Base-by-base conservation (phyloP, 2,888 invertebrate species). In the Tetragonula carbonaria region DNA sequence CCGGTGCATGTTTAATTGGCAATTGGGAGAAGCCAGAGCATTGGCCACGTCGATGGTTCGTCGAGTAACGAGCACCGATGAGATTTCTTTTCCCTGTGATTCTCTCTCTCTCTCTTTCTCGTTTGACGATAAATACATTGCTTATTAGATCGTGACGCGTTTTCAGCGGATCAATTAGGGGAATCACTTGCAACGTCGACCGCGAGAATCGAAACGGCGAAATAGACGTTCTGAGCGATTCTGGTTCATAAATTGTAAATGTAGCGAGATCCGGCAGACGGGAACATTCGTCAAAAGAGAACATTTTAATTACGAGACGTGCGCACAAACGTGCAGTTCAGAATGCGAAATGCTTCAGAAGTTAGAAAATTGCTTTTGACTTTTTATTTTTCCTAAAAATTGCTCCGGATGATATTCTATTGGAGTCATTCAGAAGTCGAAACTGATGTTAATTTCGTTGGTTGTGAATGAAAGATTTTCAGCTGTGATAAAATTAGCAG, bases 1-100 rank as follows among this genome's bases (percentile, higher is more conserved):
- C 63, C n/a, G 66, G 23, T 21, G 59, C 73, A 82, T 85, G 74
- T 80, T 76, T 83, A 85, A 85, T 85, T 83, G 83, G 86, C 71
- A 68, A 78, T 79, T 63, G 72, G 65, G 53, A 53, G 53, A 21
- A 51, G 33, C 28, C 16, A 16, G 28, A 28, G 5, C 16, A 8
- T 66, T 4, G 28, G 23, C 33, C 70, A 68, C 33, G 50, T 68
- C 53, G 65, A 66, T 63, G 65, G 45, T 23, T 59, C 51, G 51
- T 21, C 51, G 68, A 53, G 72, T 68, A 83, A 83, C 80, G 80
- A 72, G 71, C 68, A 51, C 55, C 38, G 50, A 65, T 66, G 23
- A 55, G 63, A 67, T 62, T 71, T 71, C 65, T 65, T 38, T 21
- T 38, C 14, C n/a, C 28, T 28, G 2, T 11, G 1, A 63, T 63